These are phyloP conservation scores for Pagetopsis macropterus DNA, from an alignment of 2,797 vertebrate species.

Conservation along the genomic window DNA sequence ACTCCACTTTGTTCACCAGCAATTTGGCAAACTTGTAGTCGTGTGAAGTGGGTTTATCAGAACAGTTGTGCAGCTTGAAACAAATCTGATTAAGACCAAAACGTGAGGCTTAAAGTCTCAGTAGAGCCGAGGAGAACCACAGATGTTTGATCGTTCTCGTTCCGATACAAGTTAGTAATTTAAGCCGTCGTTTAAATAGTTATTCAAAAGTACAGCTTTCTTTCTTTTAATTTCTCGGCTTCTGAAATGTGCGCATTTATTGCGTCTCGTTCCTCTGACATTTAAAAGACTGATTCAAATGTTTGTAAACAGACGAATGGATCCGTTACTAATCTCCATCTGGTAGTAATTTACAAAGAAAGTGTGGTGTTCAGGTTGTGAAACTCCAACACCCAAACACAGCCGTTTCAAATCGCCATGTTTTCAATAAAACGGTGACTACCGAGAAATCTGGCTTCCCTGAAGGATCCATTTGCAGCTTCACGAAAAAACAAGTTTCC, in stretches of 20 bases:
- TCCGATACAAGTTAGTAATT: neutral
- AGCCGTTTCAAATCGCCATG: constrained; percentile 5
- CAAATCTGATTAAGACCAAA: no score
- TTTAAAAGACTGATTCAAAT: neutral
- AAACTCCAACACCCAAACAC: constrained; percentile 18
- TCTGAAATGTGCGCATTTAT: neutral
- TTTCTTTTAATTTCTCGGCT: neutral
- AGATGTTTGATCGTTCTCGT: neutral
- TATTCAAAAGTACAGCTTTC: neutral
- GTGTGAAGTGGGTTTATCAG: neutral
- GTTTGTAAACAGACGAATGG: neutral
- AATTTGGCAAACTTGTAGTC: neutral
- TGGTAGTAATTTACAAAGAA: constrained; percentile 33
- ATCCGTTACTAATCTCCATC: neutral
- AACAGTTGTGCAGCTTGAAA: neutral
- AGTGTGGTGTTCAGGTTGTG: constrained; percentile 21
- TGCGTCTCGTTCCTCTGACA: neutral
- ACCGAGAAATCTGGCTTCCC: neutral
- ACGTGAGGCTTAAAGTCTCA: no score
- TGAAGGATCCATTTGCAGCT: neutral
- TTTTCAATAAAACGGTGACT: constrained; percentile 1
- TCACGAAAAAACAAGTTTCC: neutral
- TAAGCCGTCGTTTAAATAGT: neutral
- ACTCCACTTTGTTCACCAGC: neutral
- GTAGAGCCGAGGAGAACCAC: neutral